Base-by-base conservation (phyloP, 2,797 vertebrate genomes). In the Muscicapa comitata region DNA sequence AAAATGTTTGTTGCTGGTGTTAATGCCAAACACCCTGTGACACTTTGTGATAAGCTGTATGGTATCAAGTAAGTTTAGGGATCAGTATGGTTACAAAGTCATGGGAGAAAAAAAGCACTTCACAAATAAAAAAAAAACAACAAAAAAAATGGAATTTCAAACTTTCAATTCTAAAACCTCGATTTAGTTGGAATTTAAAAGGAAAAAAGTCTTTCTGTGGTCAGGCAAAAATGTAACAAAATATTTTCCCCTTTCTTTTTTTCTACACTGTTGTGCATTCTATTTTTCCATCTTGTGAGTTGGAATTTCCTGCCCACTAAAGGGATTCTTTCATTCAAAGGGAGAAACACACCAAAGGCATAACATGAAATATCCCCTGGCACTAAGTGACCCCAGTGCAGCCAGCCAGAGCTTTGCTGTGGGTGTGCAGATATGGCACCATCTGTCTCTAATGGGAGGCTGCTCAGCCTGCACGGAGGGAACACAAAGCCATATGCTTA, bases 401-500 rank as follows among this genome's bases (percentile, higher is more conserved):
- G 25, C 74, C 94, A 91, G 65, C 37, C 5, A 0, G 40, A 38
- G 88, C 81, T 42, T 17, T 71, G 88, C 65, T 82, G 72, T 21
- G 74, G 29, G 0, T 24, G 78, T 72, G 53, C 91, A 92, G 92
- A 77, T 88, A 72, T 7, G 1, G 1, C 72, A 68, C 92, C 94
- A 96, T 92, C 95, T 95, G 94, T 54, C 90, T 35, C 80, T 90
- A 47, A 95, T 23, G 93, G 92, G 81, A 85, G 48, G 15, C 63
- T 63, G 80, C 77, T 53, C 79, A 85, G 48, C 13, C 63, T 63
- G 80, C 73, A 53, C 76, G 33, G 90, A 80, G 89, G 84, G 87
- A 95, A 93, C 19, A 89, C 87, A 94, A 68, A 95, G 88, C 93
- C 94, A 95, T 97, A 93, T 95, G 93, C 38, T 78, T 72, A 61